These are phyloP conservation scores for Pagrus major DNA, from an alignment of 2,113 vertebrate genomes.

Conservation along the genomic window DNA sequence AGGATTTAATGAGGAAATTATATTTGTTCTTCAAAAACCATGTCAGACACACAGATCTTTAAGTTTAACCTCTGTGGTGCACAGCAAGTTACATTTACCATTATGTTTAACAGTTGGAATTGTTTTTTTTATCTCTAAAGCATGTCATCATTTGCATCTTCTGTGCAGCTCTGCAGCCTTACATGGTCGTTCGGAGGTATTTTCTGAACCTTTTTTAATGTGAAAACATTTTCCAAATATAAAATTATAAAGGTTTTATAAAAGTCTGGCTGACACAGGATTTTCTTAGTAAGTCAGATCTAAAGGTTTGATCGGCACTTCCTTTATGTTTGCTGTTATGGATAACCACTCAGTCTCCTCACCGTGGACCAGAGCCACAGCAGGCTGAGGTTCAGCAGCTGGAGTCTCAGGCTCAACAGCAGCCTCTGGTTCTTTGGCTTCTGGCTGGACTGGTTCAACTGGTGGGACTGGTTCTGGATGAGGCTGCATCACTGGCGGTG, in stretches of 20 bases:
- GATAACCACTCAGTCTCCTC: constrained; percentile 1
- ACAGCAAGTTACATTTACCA: background rate
- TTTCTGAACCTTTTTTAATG: background rate
- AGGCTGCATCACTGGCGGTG: constrained; percentile 33
- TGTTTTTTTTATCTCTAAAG: background rate
- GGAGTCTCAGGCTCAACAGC: constrained; percentile 24
- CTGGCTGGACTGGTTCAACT: background rate
- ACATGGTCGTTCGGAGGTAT: background rate
- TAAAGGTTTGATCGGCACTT: background rate
- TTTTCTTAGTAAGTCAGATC: background rate
- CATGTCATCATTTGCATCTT: background rate
- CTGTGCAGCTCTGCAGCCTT: background rate
- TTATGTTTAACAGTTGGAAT: background rate
- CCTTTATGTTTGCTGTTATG: background rate
- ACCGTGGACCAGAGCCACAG: constrained; percentile 21
- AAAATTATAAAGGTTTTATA: background rate
- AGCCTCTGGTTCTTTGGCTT: background rate
- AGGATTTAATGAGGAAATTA: no score
- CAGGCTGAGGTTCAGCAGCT: constrained; percentile 29
- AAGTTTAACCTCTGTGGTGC: background rate
- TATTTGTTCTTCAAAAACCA: no score
- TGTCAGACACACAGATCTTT: no score
- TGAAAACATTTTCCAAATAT: background rate
- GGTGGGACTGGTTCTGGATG: constrained; percentile 27
- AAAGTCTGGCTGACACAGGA: background rate